Conservation (phyloP, 2,797 vertebrate genomes). For the Falco concolor region DNA sequence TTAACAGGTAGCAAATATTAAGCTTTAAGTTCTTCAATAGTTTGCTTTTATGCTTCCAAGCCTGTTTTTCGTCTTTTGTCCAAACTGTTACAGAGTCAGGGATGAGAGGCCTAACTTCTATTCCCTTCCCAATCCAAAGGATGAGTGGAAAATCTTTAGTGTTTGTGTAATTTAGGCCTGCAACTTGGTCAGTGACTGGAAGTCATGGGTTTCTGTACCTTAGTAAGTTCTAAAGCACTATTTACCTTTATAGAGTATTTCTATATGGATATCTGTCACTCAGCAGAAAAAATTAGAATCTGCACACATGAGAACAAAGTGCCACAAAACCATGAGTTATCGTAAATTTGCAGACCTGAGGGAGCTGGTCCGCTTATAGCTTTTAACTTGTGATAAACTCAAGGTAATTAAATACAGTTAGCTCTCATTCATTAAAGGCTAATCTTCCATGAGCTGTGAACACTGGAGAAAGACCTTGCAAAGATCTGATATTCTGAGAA, state of each 20-base stretch:
- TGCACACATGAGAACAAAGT: not conserved
- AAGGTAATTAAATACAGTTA: not conserved
- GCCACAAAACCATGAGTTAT: not conserved
- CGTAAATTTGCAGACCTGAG: not conserved
- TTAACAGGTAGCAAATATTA: not conserved
- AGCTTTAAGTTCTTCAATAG: not conserved
- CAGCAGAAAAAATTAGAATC: not conserved
- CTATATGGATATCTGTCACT: not conserved
- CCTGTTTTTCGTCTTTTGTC: not conserved
- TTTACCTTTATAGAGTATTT: not conserved
- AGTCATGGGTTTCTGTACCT: rapidly evolving
- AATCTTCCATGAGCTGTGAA: not conserved
- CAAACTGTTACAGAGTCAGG: not conserved
- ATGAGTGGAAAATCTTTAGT: not conserved
- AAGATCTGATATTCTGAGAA: not conserved
- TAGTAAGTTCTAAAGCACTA: not conserved
- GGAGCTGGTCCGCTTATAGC: not conserved
- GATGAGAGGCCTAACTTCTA: not conserved
- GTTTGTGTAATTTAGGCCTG: not conserved
- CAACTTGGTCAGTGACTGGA: not conserved
- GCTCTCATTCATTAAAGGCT: not conserved
- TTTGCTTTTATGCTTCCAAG: not conserved
- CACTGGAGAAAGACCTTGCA: not conserved
- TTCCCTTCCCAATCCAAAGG: not conserved
- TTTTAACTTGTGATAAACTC: not conserved